phyloP scores from a whole-genome alignment of 2,797 vertebrate genomes.

The Falco rusticolus region DNA sequence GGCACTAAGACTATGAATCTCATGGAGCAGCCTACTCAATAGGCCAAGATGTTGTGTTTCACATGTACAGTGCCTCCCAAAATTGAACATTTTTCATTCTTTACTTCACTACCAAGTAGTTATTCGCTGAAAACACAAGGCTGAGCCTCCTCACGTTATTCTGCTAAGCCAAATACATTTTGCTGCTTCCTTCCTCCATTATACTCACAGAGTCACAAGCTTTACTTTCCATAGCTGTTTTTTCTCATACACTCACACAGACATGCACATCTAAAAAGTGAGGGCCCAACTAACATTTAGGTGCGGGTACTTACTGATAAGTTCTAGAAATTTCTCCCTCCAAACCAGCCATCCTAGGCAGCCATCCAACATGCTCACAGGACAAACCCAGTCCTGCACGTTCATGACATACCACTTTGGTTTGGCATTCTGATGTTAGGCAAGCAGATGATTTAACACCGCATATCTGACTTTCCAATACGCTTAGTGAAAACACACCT shows the following conservation, averaged over 20 bases:
- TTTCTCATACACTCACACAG: neutral
- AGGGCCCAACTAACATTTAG: neutral
- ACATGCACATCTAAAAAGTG: neutral
- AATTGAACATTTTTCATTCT: neutral
- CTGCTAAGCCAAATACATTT: neutral
- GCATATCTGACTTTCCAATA: neutral
- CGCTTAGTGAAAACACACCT: neutral
- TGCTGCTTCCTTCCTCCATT: neutral
- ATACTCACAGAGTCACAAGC: neutral
- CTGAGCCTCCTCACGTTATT: neutral
- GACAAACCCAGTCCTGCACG: neutral
- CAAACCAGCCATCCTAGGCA: neutral
- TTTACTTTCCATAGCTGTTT: neutral
- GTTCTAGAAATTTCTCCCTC: neutral
- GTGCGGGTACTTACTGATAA: neutral
- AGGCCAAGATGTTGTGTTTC: neutral
- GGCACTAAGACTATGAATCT: neutral
- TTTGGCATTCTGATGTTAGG: neutral
- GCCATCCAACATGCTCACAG: neutral
- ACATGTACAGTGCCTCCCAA: neutral
- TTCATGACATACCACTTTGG: neutral
- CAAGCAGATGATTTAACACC: slow-evolving; percentile 23
- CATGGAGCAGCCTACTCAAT: neutral
- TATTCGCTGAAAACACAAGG: neutral
- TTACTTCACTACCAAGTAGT: neutral